Base-by-base conservation (phyloP, 1,140 invertebrate species). In the Drosophila micromelanica region DNA sequence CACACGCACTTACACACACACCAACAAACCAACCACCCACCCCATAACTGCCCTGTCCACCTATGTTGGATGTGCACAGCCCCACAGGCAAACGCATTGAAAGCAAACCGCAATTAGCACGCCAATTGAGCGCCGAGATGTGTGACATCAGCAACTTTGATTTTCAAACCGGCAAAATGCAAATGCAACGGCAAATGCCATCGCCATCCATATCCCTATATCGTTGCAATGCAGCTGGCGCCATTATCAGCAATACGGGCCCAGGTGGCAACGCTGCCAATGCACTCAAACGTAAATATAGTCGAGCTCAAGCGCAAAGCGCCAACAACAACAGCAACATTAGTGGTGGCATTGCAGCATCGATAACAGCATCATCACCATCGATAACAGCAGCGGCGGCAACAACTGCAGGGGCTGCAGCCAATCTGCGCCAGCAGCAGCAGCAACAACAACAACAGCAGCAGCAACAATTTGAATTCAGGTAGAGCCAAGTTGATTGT, bases 131-230 rank as follows among this genome's bases (percentile, higher is more conserved):
- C 84, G 95, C 96, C 91, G 93, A 94, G 80, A 94, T 69, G 61
- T 81, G 96, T 92, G 96, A 97, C 93, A 93, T 97, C 37, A 95
- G 95, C 77, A 95, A 95, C 81, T 97, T 97, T 93, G 97, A 97
- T 93, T 97, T 95, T 92, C 94, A 95, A 80, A 94, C 95, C 78
- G 96, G 96, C 76, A 96, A 96, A 93, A 94, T 96, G 79, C 95
- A 90, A 40, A 62, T 74, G 37, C 79, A 80, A 43, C 77, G 78
- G 35, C 76, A 84, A 48, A 93, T 91, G 91, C 81, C 86, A 8
- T 78, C 90, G 43, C 90, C 90, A 17, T 91, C 90, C 8, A 91
- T 91, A 54, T 91, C 90, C 5, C 59, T 91, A 1, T 90, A 90
- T 60, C 82, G 90, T 15, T 91, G 90, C 72, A 81, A 85, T 64